Evolutionary conservation across 2,888 invertebrate species (phyloP).

Genomic region (Chromoteleia sp.): DNA sequence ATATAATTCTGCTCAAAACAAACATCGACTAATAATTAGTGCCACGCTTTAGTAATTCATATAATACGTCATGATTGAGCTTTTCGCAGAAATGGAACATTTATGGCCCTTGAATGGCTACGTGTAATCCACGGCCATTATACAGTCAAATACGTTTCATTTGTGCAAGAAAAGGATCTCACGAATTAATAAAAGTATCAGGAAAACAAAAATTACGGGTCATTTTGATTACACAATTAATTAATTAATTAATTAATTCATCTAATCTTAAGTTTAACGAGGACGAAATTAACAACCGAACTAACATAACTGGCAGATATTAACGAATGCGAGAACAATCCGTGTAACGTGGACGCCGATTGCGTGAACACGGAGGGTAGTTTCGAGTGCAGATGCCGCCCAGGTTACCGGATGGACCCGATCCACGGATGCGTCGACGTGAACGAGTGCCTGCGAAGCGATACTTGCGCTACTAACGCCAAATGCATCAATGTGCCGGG

Average conservation of each 20-base stretch:
- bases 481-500: slow-evolving; percentile 93
- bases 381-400: slow-evolving; percentile 90
- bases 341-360: slow-evolving; percentile 89
- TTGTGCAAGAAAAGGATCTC: too few relatives aligned
- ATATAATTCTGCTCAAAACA: slow-evolving; percentile 8
- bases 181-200: too few relatives aligned
- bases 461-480: slow-evolving; percentile 91
- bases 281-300: slow-evolving; percentile 36
- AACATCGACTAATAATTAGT: slow-evolving; percentile 16
- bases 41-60: slow-evolving; percentile 15
- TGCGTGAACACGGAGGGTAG: slow-evolving; percentile 92
- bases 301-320: slow-evolving; percentile 86
- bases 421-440: slow-evolving; percentile 89
- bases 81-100: too few relatives aligned
- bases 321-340: slow-evolving; percentile 89
- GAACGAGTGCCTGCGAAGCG: slow-evolving; percentile 89
- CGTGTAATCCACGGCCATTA: too few relatives aligned
- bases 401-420: slow-evolving; percentile 88
- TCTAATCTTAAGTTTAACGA: slow-evolving; percentile 3
- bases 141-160: too few relatives aligned
- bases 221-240: too few relatives aligned
- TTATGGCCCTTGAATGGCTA: not conserved
- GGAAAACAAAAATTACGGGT: too few relatives aligned
- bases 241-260: not conserved
- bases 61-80: not conserved